phyloP scores from a whole-genome alignment of 2,113 vertebrate species.

The Atlantisia rogersi region DNA sequence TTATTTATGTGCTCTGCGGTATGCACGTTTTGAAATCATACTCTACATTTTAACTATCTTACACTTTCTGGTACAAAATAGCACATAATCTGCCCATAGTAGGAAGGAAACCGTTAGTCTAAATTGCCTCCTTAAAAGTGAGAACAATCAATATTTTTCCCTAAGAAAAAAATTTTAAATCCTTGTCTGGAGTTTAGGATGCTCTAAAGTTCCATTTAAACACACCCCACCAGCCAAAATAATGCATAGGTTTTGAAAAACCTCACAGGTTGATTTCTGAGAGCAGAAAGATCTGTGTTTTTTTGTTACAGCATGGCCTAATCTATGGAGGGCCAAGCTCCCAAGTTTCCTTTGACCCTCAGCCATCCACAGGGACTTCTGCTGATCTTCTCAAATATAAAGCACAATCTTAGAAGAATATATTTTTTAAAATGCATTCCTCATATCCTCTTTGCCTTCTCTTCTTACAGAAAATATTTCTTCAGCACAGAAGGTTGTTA shows the following conservation, averaged over 20 bases:
- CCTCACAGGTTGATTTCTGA: background rate
- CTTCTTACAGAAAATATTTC: background rate
- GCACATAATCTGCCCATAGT: background rate
- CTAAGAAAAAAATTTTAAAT: background rate
- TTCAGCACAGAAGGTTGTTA: background rate
- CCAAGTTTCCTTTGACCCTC: background rate
- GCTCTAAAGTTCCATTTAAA: background rate
- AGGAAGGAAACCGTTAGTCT: background rate
- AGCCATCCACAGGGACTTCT: background rate
- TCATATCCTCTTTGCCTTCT: background rate
- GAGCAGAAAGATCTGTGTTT: accelerated
- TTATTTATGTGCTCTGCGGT: background rate
- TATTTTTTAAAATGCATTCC: accelerated
- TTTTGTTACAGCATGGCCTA: background rate
- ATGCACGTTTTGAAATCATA: background rate
- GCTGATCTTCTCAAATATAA: background rate
- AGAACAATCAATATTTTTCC: background rate
- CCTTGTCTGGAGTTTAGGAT: background rate
- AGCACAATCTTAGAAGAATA: background rate
- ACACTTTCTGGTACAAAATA: background rate
- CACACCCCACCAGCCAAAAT: background rate
- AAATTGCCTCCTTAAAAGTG: background rate
- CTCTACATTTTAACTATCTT: background rate
- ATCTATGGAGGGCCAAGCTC: background rate
- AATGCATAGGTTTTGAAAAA: background rate